Percentiles rank a stretch among this genome's conserved stretches.
Conservation (phyloP, 2,113 vertebrate species). For the Actenoides lindsayi region DNA sequence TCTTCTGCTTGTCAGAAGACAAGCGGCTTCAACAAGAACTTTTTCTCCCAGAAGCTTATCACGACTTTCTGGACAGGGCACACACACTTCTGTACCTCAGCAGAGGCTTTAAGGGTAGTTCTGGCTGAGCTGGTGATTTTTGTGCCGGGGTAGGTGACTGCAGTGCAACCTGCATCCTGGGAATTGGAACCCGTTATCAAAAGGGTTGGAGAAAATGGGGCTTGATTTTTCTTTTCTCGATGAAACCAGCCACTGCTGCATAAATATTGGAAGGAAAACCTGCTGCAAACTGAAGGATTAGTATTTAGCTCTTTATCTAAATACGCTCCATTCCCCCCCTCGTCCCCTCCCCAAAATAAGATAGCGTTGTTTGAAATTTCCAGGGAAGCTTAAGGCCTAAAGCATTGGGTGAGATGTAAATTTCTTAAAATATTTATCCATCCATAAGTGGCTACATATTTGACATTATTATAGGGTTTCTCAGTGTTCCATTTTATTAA, state of each 20-base stretch:
- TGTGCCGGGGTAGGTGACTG: not conserved
- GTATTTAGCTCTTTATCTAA: constrained; percentile 57
- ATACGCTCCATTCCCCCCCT: not conserved
- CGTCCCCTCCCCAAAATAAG: constrained; percentile 71
- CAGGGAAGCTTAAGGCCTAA: constrained; percentile 73
- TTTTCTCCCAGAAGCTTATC: not conserved
- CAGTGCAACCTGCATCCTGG: not conserved
- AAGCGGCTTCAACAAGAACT: rapidly evolving
- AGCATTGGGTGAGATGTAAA: constrained; percentile 81
- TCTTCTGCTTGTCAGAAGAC: not conserved
- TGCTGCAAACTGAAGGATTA: not conserved
- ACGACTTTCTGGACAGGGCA: not conserved
- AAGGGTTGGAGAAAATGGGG: not conserved
- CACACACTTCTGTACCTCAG: not conserved
- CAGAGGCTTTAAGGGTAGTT: not conserved
- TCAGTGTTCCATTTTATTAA: constrained; percentile 86
- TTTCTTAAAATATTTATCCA: constrained; percentile 87
- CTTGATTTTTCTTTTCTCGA: not conserved
- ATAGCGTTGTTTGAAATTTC: constrained; percentile 72
- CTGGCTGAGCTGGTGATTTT: not conserved
- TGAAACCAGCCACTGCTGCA: not conserved
- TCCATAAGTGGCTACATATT: constrained; percentile 83
- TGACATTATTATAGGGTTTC: constrained; percentile 84
- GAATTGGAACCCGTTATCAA: not conserved
- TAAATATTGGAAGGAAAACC: not conserved